Conservation (phyloP, 2,888 invertebrate species). For the Taenaris catops region DNA sequence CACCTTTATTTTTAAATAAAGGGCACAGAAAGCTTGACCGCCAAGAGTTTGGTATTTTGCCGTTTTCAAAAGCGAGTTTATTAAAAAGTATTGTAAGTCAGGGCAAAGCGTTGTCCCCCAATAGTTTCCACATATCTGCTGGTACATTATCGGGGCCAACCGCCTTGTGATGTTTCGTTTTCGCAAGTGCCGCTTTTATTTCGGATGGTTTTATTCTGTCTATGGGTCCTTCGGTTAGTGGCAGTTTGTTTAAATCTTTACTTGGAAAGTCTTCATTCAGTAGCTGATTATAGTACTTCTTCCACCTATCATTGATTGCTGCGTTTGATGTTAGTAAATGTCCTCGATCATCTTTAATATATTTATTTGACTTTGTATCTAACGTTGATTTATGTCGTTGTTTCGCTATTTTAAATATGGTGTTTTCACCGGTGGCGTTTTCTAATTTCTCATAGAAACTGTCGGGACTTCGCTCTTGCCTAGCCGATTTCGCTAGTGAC, state of each 20-base stretch:
- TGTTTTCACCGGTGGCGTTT: too few relatives aligned
- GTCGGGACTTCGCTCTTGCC: too few relatives aligned
- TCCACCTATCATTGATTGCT: slow-evolving; percentile 4
- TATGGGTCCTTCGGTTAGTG: not conserved
- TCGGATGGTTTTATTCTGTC: not conserved
- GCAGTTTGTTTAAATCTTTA: not conserved
- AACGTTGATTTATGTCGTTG: too few relatives aligned
- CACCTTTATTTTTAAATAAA: slow-evolving; percentile 14
- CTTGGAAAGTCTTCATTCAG: slow-evolving; percentile 9
- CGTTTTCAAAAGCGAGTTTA: not conserved
- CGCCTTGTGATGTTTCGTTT: slow-evolving; percentile 4
- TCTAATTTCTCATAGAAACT: too few relatives aligned
- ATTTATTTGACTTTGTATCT: too few relatives aligned
- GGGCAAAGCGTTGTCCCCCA: not conserved
- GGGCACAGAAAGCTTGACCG: not conserved
- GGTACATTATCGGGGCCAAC: not conserved
- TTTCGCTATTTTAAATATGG: too few relatives aligned
- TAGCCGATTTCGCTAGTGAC: too few relatives aligned
- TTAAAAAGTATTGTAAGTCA: slow-evolving; percentile 6
- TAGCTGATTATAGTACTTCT: slow-evolving; percentile 4
- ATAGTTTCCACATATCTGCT: slow-evolving; percentile 6
- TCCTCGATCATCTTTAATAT: too few relatives aligned
- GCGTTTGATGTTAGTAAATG: not conserved
- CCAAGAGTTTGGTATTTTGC: slow-evolving; percentile 3
- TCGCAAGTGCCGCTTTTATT: not conserved